Base-by-base conservation (phyloP, 1,140 invertebrate species). In the Phymorhynchus buccinoides region DNA sequence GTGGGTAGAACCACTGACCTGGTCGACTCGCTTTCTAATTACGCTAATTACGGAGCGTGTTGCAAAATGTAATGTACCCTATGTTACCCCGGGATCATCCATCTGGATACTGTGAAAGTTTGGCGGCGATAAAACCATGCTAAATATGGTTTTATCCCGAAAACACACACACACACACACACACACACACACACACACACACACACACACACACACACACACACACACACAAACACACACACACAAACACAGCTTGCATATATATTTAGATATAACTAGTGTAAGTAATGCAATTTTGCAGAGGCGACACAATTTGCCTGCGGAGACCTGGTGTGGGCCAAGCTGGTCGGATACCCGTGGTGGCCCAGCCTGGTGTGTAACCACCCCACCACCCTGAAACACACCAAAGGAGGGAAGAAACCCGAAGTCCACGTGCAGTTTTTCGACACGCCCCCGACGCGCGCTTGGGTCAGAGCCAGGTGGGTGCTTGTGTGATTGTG, bases 321-420 rank as follows among this genome's bases (percentile, higher is more conserved):
- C 22, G 90, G 90, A 81, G 93, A 94, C 87, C 66, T 95, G n/a
- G 92, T 95, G 9, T 95, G 94, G 94, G 93, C 94, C 22, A 94
- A 94, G 86, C 85, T 95, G 16, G 93, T 94, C 78, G 94, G 94
- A 0, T 94, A 94, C 88, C 94, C 94, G 1, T 95, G 94, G 94
- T 95, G 94, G 94, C 94, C 94, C 32, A 92, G 91, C 86, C 81
- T 95, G 4, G 92, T 95, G 3, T 94, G 93, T 86, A 89, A 92
- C 16, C 93, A 94, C 89, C 94, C 94, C 14, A 93, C 90, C 42
- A 86, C 90, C 22, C 88, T 92, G 16, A 89, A 80, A 18, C 90
- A 89, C 88, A 80, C 81, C 56, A 89, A 91, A 88, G 71, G 83
- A 80, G 90, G 91, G 12, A 90, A 89, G 86, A 88, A 84, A 85